These are phyloP conservation scores for Zaprionus taronus DNA, from an alignment of 1,140 invertebrate species.

Conservation along the genomic window DNA sequence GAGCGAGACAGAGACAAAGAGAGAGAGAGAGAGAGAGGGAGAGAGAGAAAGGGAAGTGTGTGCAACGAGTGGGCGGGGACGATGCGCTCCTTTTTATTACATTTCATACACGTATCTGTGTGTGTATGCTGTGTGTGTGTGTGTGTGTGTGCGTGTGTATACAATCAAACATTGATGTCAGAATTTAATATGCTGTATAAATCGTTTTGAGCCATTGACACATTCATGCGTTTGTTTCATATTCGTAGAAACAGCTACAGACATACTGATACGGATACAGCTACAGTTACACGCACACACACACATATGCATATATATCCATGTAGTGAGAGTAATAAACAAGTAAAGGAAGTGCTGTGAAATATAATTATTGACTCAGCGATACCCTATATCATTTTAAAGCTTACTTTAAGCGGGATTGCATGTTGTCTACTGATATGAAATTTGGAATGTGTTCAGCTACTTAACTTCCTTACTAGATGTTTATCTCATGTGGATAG, in stretches of 20 bases:
- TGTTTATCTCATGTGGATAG: too few relatives aligned
- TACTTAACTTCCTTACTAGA: too few relatives aligned
- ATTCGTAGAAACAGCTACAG: conserved; percentile 58
- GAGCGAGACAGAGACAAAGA: conserved; percentile 6
- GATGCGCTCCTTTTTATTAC: conserved; percentile 48
- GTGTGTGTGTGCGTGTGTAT: conserved; percentile 24
- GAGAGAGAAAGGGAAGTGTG: conserved; percentile 1
- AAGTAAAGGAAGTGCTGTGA: conserved; percentile 1
- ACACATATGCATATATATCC: not conserved
- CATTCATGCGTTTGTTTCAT: conserved; percentile 74
- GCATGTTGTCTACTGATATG: not conserved
- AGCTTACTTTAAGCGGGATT: not conserved
- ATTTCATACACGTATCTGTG: conserved; percentile 31
- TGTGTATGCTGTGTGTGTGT: not conserved
- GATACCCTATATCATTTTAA: conserved; percentile 3
- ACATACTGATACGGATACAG: conserved; percentile 29
- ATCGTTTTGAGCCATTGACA: conserved; percentile 83
- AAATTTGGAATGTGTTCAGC: too few relatives aligned
- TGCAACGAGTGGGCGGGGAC: conserved; percentile 19
- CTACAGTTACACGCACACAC: conserved; percentile 21
- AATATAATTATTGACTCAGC: not conserved
- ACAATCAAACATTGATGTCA: conserved; percentile 82
- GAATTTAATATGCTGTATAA: conserved; percentile 83
- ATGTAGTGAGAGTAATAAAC: conserved; percentile 4
- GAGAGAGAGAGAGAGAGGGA: conserved; percentile 1